Base-by-base conservation (phyloP, 2,113 vertebrate genomes). In the Eptatretus burgeri region DNA sequence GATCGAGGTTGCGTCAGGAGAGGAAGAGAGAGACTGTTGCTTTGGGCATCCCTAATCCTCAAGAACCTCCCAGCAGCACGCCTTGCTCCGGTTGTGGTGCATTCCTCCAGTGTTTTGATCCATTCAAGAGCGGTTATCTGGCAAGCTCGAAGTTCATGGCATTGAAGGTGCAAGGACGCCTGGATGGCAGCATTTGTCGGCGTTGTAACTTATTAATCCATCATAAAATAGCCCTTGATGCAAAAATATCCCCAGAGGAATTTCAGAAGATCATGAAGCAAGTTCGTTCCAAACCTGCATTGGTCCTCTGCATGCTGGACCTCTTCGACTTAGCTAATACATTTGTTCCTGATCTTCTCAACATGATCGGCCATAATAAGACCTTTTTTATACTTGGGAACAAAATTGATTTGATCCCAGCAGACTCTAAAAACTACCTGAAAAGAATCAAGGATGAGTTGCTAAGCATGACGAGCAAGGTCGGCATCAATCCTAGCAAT, bases 81-180 rank as follows among this genome's bases (percentile, higher is more conserved):
- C 66, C 65, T 69, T 93, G 85, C 67, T 74, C 75, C 0, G 87
- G 87, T 18, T 93, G 85, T 13, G 85, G 85, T 1, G 84, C 82
- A 1, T 13, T 79, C 27, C 74, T 89, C 67, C 84, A 93, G 65
- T 82, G 82, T 72, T 52, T 67, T 0, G 73, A 76, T 10, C 17
- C 71, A 0, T 27, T 19, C 9, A 14, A 71, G 13, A 78, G 83
- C 0, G 86, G 86, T 1, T 88, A 76, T 71, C 50, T 93, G 52
- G 81, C 85, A 52, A 75, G 74, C 9, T 78, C 83, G 65, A 84
- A 82, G 69, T 83, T 73, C 71, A 75, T 68, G 64, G 63, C 11
- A 51, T 52, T 62, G 1, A 51, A 65, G 52, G 73, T 62, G 1
- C 17, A 13, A 16, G 53, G 53, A 60, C 2, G 16, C 9, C 10